Conservation (phyloP, 2,797 vertebrate genomes). For the Pangasius mekongensis region DNA sequence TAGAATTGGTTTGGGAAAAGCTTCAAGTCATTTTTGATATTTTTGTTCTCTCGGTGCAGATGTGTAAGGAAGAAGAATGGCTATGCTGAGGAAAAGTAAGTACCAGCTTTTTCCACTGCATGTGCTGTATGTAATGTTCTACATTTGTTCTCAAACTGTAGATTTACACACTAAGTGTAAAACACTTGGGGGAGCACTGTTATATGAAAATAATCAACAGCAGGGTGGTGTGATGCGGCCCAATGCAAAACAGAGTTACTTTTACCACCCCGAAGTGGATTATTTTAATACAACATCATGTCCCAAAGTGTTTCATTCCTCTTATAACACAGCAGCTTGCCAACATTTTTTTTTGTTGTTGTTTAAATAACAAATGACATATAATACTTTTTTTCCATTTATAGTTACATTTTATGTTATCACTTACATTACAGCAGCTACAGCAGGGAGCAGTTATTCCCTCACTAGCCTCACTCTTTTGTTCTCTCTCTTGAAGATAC, state of each 20-base stretch:
- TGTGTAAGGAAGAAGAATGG: constrained; percentile 66
- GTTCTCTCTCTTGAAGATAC: neutral
- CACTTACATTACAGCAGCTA: neutral
- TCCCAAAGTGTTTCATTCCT: neutral
- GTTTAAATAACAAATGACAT: neutral
- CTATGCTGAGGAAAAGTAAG: constrained; percentile 75
- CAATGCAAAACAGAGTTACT: neutral
- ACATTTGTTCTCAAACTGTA: neutral
- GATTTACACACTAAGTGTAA: neutral
- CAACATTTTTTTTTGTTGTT: neutral
- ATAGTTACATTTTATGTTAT: neutral
- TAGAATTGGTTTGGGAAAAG: neutral
- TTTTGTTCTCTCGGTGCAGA: constrained; percentile 55
- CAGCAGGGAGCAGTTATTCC: neutral
- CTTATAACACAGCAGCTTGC: neutral
- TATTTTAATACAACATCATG: neutral
- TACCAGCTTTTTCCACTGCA: constrained; percentile 5
- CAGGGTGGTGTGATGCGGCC: neutral
- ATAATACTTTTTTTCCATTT: neutral
- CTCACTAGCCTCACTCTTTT: neutral
- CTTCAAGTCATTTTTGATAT: neutral
- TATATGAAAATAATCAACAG: neutral
- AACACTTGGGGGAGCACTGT: neutral
- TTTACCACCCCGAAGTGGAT: neutral
- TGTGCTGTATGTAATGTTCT: neutral